Conservation (phyloP, 2,113 vertebrate genomes). For the Hiodon alosoides region DNA sequence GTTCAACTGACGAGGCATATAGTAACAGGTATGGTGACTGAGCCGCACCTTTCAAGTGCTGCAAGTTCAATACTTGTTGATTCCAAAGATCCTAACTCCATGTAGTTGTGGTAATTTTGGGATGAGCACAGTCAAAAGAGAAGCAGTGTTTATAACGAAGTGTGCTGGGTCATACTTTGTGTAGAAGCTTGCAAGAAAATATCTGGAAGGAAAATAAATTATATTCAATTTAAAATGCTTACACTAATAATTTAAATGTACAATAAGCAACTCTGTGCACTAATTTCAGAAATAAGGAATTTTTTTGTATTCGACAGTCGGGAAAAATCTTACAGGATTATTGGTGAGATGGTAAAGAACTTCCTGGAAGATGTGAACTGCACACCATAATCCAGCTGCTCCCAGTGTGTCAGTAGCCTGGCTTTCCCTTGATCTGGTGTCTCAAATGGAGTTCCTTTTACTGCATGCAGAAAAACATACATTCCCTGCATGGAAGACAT, state of each 20-base stretch:
- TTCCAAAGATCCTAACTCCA: conserved; percentile 89
- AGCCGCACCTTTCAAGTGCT: conserved; percentile 29
- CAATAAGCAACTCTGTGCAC: conserved; percentile 1
- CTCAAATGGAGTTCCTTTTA: conserved; percentile 98
- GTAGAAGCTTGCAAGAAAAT: conserved; percentile 96
- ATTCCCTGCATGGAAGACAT: conserved; percentile 70
- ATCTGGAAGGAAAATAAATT: conserved; percentile 62
- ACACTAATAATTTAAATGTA: not conserved
- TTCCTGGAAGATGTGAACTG: conserved; percentile 96
- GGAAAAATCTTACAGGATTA: conserved; percentile 79
- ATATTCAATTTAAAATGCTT: not conserved
- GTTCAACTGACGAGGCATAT: conserved; percentile 49
- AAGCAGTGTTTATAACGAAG: conserved; percentile 89
- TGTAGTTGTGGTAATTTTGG: conserved; percentile 94
- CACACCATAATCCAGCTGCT: conserved; percentile 93
- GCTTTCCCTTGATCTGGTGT: conserved; percentile 96
- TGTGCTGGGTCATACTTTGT: conserved; percentile 91
- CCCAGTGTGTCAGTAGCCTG: conserved; percentile 92
- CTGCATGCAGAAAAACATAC: conserved; percentile 96
- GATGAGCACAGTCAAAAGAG: conserved; percentile 91
- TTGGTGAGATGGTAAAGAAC: conserved; percentile 97
- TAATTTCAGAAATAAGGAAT: not conserved
- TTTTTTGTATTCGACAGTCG: not conserved
- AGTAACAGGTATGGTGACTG: conserved; percentile 38
- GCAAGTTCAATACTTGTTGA: conserved; percentile 87